Conservation (phyloP, 2,113 vertebrate genomes). For the Otus sunia region DNA sequence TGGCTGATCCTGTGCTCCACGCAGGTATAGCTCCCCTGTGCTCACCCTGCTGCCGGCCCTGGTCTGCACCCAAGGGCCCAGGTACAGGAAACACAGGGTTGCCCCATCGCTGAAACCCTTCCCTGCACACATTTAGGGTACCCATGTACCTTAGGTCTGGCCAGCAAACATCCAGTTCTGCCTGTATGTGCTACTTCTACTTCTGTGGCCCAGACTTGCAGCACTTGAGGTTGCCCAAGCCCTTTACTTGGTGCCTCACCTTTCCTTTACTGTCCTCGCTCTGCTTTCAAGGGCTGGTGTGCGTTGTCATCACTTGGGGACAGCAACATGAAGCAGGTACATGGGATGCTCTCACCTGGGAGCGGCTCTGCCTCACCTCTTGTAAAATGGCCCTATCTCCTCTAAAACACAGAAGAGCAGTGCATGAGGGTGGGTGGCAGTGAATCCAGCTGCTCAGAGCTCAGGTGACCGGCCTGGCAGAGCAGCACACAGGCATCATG, state of each 20-base stretch:
- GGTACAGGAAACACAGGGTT: neutral
- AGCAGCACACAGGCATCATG: rapidly evolving
- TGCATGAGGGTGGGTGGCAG: neutral
- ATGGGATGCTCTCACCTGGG: neutral
- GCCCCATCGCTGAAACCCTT: neutral
- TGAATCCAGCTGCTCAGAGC: neutral
- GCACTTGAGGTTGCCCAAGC: neutral
- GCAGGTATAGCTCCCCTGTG: slow-evolving; percentile 51
- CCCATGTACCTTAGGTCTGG: rapidly evolving
- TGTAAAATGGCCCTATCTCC: neutral
- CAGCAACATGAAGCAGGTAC: neutral
- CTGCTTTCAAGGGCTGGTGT: neutral
- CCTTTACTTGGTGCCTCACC: neutral
- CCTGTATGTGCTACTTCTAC: rapidly evolving
- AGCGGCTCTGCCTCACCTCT: neutral
- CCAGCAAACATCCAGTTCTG: neutral
- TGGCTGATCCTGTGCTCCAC: slow-evolving; percentile 74
- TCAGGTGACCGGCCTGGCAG: neutral
- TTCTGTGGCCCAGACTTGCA: neutral
- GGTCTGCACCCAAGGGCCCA: neutral
- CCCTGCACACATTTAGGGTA: neutral
- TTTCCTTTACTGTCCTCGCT: neutral
- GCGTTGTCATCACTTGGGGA: neutral
- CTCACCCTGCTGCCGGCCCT: neutral
- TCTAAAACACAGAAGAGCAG: neutral